A percentile compares a stretch with the other conserved stretches of the same genome.
These are phyloP conservation scores for Loxodonta africana DNA, from an alignment of 2,113 vertebrate genomes.

Conservation along the genomic window DNA sequence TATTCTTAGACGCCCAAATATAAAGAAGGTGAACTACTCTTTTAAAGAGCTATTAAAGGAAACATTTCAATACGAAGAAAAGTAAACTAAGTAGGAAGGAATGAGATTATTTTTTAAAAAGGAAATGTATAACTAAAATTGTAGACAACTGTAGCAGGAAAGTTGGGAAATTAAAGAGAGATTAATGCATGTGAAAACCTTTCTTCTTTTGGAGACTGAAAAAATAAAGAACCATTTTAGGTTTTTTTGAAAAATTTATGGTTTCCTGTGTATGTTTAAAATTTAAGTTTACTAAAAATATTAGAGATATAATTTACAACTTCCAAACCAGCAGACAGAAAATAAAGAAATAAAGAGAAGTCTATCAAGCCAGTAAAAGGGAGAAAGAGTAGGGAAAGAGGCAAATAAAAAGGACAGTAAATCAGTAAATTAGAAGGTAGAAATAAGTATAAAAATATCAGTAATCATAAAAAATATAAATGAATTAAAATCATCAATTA, in stretches of 20 bases:
- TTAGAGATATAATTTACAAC: slow-evolving; percentile 22
- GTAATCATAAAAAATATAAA: slow-evolving; percentile 25
- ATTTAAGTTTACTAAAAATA: neutral
- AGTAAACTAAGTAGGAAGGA: neutral
- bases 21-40: neutral
- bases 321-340: neutral
- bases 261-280: neutral
- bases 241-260: neutral
- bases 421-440: neutral
- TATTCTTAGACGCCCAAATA: neutral
- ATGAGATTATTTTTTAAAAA: slow-evolving; percentile 3
- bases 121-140: neutral
- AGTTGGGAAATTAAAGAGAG: neutral
- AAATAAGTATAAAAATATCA: slow-evolving; percentile 26
- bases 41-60: slow-evolving; percentile 32
- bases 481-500: slow-evolving; percentile 54
- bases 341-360: neutral
- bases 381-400: neutral
- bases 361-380: neutral
- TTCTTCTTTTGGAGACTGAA: neutral
- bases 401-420: neutral
- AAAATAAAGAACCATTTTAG: neutral
- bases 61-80: slow-evolving; percentile 14
- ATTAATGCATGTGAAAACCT: neutral
- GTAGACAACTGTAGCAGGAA: neutral